Evolutionary conservation across 2,797 vertebrate genomes (phyloP).

Genomic region (Pteronotus mesoamericanus): DNA sequence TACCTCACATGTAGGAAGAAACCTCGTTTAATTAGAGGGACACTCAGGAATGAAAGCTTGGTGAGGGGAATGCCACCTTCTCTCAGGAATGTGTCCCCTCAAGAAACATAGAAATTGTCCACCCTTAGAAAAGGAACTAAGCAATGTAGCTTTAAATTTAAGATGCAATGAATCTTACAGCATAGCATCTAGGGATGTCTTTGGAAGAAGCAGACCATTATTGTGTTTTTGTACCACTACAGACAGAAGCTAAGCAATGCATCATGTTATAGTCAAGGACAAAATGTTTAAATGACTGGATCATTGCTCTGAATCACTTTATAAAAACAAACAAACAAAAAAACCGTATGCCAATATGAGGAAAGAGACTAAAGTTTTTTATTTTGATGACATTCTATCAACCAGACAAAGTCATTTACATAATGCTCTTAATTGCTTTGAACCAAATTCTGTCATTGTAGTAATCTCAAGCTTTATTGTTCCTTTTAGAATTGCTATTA

Average conservation of each 20-base stretch:
- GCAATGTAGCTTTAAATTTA: background rate
- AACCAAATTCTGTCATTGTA: slow-evolving; percentile 47
- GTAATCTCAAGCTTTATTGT: slow-evolving; percentile 1
- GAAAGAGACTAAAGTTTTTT: background rate
- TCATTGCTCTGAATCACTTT: background rate
- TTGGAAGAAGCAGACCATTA: slow-evolving; percentile 31
- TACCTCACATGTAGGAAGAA: slow-evolving; percentile 19
- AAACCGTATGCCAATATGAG: slow-evolving; percentile 12
- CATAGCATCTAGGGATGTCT: background rate
- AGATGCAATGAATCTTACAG: background rate
- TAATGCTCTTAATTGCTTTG: slow-evolving; percentile 38
- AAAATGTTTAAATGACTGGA: slow-evolving; percentile 24
- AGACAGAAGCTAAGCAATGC: background rate
- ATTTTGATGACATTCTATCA: slow-evolving; percentile 33
- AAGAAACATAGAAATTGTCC: slow-evolving; percentile 9
- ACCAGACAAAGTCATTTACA: slow-evolving; percentile 45
- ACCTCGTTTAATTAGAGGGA: background rate
- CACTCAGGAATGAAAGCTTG: background rate
- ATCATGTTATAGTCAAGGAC: slow-evolving; percentile 2
- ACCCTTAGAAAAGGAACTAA: slow-evolving; percentile 6
- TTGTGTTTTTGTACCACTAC: background rate
- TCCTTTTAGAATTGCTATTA: slow-evolving; percentile 19
- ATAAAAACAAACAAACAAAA: slow-evolving; percentile 48
- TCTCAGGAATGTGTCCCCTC: background rate
- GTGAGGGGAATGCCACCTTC: background rate